These are phyloP conservation scores for Pogonomyrmex californicus DNA, from an alignment of 1,140 invertebrate species.

Conservation along the genomic window DNA sequence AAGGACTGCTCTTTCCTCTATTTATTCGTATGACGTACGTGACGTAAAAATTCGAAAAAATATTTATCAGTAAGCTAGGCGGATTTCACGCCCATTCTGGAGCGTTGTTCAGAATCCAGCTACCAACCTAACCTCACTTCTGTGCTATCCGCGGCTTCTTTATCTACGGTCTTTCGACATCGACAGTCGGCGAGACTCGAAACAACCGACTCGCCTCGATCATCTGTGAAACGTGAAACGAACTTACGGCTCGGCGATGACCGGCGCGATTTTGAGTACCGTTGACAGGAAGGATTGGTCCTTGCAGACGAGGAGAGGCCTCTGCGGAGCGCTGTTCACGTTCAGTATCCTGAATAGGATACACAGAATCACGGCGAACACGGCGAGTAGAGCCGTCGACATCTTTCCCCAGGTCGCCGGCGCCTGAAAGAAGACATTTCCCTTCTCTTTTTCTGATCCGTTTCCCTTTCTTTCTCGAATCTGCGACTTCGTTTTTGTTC, in stretches of 20 bases:
- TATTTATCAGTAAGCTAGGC: neutral
- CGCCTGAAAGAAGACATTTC: neutral
- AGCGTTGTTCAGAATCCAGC: slow-evolving; percentile 5
- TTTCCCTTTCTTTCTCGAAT: neutral
- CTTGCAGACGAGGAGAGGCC: slow-evolving; percentile 91
- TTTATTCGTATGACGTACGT: neutral
- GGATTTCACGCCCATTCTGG: neutral
- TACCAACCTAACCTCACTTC: slow-evolving; percentile 67
- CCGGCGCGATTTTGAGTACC: slow-evolving; percentile 92
- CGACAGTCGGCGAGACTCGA: neutral
- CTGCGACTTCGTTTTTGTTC: neutral
- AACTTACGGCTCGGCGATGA: slow-evolving; percentile 93
- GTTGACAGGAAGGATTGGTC: slow-evolving; percentile 92
- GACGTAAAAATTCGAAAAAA: neutral
- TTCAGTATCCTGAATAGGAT: slow-evolving; percentile 94
- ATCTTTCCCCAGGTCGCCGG: slow-evolving; percentile 82
- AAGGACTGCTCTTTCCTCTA: neutral
- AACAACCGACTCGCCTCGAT: neutral
- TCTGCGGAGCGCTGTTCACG: slow-evolving; percentile 92
- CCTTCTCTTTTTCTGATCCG: neutral
- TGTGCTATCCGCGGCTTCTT: neutral
- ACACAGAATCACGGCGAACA: slow-evolving; percentile 92
- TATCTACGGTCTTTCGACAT: neutral
- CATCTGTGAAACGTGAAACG: neutral
- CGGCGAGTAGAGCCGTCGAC: slow-evolving; percentile 92